These are phyloP conservation scores for Oceanodroma tethys DNA, from an alignment of 2,113 vertebrate genomes.

Conservation along the genomic window DNA sequence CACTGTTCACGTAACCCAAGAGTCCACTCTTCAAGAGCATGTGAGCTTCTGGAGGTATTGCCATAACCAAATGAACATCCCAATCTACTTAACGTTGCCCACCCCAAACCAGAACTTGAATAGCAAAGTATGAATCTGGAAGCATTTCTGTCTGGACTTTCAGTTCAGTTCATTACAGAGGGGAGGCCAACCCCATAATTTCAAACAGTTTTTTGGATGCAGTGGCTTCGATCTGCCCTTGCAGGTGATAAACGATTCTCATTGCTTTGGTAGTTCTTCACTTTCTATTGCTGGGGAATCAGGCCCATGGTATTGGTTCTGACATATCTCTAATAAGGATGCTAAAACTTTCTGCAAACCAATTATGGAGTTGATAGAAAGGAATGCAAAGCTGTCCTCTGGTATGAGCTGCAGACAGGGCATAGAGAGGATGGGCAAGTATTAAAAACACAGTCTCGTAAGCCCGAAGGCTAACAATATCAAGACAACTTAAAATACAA, in stretches of 20 bases:
- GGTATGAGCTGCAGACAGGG: not conserved
- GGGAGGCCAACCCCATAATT: not conserved
- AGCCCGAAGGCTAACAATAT: slow-evolving; percentile 72
- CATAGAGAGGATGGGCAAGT: slow-evolving; percentile 43
- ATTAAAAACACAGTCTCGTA: slow-evolving; percentile 57
- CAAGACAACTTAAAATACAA: slow-evolving; percentile 73
- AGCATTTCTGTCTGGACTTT: not conserved
- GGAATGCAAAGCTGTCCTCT: slow-evolving; percentile 27
- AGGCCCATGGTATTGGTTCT: slow-evolving; percentile 3
- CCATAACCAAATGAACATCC: not conserved
- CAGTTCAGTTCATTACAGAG: not conserved
- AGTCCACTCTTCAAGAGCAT: not conserved
- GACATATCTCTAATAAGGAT: slow-evolving; percentile 32
- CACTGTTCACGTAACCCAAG: not conserved
- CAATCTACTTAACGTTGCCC: not conserved
- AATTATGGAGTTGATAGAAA: slow-evolving; percentile 37
- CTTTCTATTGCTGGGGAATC: slow-evolving; percentile 4
- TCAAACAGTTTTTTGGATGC: not conserved
- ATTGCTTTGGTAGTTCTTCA: not conserved
- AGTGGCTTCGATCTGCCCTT: not conserved
- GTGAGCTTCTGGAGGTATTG: not conserved
- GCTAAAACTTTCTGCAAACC: slow-evolving; percentile 51
- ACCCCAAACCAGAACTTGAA: not conserved
- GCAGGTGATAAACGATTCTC: not conserved
- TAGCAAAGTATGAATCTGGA: not conserved